Evolutionary conservation across 23 tunicate genomes (phyloP), one percentile per base, ranked within the genome.

Genomic region (Ascidia mentula): DNA sequence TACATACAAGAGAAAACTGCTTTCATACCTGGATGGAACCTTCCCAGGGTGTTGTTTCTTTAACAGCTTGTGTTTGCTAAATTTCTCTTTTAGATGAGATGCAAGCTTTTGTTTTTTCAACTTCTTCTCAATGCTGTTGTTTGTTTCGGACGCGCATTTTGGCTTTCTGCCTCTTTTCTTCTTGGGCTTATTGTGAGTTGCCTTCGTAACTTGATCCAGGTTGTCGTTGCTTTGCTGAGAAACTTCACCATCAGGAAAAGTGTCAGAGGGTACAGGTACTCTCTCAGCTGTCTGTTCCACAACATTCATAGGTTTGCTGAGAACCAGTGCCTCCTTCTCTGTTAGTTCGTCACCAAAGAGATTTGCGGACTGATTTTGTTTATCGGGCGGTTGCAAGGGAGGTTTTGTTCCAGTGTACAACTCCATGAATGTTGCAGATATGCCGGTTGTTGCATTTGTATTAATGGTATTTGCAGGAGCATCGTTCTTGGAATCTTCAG

Each of bases 291-390:
- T 39, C 17, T 30, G 28, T 32, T 1, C 78, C 38, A 24, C 6
- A 36, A 36, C 40, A 30, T 32, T 39, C 39, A 32, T 26, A 18
- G 39, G 22, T 36, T 74, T 74, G 5, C 26, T 38, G 8, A 82
- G 45, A 0, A 46, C 79, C 42, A 30, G 78, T 36, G 89, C 82
- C 60, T 85, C 89, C 4, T 37, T 60, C 45, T 77, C 89, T 9
- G 89, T 85, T 18, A 85, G 81, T n/a, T 77, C 89, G 28, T 69
- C 76, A 0, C 78, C 77, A 70, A 85, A 85, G 7, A 85, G 72
- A 26, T 70, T 45, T 26, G 38, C 17, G 28, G 37, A 1, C 69
- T 77, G 69, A 4, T 45, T 46, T 2, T n/a, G 31, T n/a, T 20
- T 22, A 0, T 77, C 69, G 45, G 38, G 31, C 2, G 65, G 65